Evolutionary conservation across 1,140 invertebrate species (phyloP).

Genomic region (Anthonomus grandis): DNA sequence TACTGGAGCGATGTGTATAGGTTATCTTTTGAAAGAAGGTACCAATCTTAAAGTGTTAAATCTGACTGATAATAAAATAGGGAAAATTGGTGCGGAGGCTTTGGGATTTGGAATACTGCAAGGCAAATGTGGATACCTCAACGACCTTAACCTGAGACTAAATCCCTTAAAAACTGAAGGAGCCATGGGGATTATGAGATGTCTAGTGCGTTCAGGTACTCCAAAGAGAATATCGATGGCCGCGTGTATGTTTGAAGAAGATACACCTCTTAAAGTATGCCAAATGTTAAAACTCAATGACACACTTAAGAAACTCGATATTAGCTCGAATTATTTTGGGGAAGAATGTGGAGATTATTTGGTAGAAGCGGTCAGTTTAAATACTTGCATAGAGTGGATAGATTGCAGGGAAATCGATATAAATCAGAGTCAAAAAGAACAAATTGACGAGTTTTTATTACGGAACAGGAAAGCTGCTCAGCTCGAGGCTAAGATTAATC

Average conservation of each 20-base stretch:
- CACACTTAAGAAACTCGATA: slow-evolving; percentile 39
- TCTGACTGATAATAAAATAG: slow-evolving; percentile 44
- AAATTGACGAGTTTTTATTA: slow-evolving; percentile 23
- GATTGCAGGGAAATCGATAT: slow-evolving; percentile 41
- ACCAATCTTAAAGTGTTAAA: slow-evolving; percentile 36
- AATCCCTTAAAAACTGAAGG: slow-evolving; percentile 46
- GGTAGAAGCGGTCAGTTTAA: neutral
- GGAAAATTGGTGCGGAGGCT: slow-evolving; percentile 34
- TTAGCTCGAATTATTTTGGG: slow-evolving; percentile 46
- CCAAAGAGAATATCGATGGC: slow-evolving; percentile 38
- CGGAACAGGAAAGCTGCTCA: slow-evolving; percentile 30
- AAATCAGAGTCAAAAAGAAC: slow-evolving; percentile 17
- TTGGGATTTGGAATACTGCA: slow-evolving; percentile 19
- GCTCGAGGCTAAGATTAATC: no score
- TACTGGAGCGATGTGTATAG: slow-evolving; percentile 44
- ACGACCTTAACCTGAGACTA: slow-evolving; percentile 41
- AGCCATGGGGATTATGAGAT: slow-evolving; percentile 41
- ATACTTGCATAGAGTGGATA: slow-evolving; percentile 30
- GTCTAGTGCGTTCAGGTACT: slow-evolving; percentile 39
- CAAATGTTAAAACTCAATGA: slow-evolving; percentile 42
- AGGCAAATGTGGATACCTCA: neutral
- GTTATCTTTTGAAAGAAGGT: slow-evolving; percentile 35
- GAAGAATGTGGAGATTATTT: slow-evolving; percentile 38
- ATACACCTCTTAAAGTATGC: slow-evolving; percentile 37
- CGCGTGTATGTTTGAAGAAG: slow-evolving; percentile 40